Conservation (phyloP, 1,140 invertebrate species). For the Ostrea edulis region DNA sequence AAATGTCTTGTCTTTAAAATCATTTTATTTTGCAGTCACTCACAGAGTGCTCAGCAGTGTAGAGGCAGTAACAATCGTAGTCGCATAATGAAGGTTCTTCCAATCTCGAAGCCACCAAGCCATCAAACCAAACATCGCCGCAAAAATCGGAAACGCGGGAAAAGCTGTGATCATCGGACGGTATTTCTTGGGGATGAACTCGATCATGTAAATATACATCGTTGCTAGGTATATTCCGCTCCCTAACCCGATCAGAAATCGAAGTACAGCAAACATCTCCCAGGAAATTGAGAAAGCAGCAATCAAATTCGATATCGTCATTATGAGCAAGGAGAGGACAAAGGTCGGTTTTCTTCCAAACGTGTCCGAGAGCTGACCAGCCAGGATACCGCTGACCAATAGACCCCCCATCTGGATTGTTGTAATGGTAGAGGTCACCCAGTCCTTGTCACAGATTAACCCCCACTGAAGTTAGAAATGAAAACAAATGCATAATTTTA, state of each 20-base stretch:
- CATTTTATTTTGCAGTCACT: slow-evolving; percentile 13
- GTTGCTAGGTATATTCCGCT: slow-evolving; percentile 50
- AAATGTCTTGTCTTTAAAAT: too few relatives aligned
- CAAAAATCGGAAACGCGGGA: slow-evolving; percentile 46
- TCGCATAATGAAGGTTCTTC: slow-evolving; percentile 54
- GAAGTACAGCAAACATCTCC: slow-evolving; percentile 67
- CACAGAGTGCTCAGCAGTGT: slow-evolving; percentile 51
- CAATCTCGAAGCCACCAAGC: slow-evolving; percentile 57
- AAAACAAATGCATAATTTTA: not conserved
- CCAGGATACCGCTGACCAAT: slow-evolving; percentile 62
- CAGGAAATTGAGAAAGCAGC: slow-evolving; percentile 65
- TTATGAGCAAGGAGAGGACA: slow-evolving; percentile 49
- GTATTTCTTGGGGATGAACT: slow-evolving; percentile 52
- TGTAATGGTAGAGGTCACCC: slow-evolving; percentile 61
- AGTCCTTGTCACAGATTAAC: slow-evolving; percentile 68
- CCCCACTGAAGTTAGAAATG: slow-evolving; percentile 62
- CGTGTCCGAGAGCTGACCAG: slow-evolving; percentile 66
- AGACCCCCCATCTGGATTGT: slow-evolving; percentile 73
- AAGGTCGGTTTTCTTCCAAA: slow-evolving; percentile 67
- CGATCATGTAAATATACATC: slow-evolving; percentile 42
- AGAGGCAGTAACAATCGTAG: slow-evolving; percentile 13
- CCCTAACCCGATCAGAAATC: slow-evolving; percentile 67
- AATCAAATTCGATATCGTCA: slow-evolving; percentile 54
- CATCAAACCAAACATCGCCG: slow-evolving; percentile 41
- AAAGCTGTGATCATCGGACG: slow-evolving; percentile 49